Evolutionary conservation across 2,888 invertebrate species (phyloP), one percentile per base, ranked within the genome.

Genomic region (Diadegma fenestrale): DNA sequence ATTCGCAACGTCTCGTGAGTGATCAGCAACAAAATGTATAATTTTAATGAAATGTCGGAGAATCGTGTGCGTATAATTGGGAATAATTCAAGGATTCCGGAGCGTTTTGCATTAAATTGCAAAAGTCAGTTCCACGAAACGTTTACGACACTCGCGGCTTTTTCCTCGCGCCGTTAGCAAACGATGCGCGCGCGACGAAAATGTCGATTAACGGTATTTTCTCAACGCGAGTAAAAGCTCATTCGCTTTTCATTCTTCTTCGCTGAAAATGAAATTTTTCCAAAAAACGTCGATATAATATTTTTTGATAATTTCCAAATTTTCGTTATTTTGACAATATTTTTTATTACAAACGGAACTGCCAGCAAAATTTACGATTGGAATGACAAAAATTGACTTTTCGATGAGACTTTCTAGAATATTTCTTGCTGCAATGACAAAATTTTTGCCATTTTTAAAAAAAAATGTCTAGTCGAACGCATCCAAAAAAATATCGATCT

Each of bases 171-270:
- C 75, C 8, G 0, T 10, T 51, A 58, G 69, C 71, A 37, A 37
- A 37, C 0, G 76, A 51, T 45, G 71, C 19, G 17, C 63, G 45
- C 37, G 7, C 45, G 58, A 78, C 72, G 90, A 88, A 90, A 91
- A 91, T 90, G 90, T 91, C 90, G 91, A 90, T 88, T 90, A 90
- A 89, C 82, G 88, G 78, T 61, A 61, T 43, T 58, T 58, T 48
- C n/a, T 48, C 17, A n/a, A 37, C 54, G 1, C 48, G 83, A 58
- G 33, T 48, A 58, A 26, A 41, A 76, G 61, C 51, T 72, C 73
- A 61, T 45, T 37, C 37, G 72, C 43, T 72, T 72, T 22, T 43
- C n/a, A 48, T 37, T 48, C 48, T 37, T 48, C 48, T n/a, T n/a
- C n/a, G n/a, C n/a, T n/a, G n/a, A n/a, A n/a, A n/a, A n/a, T n/a